Percentiles rank a stretch among this genome's conserved stretches.
These are phyloP conservation scores for Pseudomyrmex concolor DNA, from an alignment of 1,140 invertebrate species.

Conservation along the genomic window DNA sequence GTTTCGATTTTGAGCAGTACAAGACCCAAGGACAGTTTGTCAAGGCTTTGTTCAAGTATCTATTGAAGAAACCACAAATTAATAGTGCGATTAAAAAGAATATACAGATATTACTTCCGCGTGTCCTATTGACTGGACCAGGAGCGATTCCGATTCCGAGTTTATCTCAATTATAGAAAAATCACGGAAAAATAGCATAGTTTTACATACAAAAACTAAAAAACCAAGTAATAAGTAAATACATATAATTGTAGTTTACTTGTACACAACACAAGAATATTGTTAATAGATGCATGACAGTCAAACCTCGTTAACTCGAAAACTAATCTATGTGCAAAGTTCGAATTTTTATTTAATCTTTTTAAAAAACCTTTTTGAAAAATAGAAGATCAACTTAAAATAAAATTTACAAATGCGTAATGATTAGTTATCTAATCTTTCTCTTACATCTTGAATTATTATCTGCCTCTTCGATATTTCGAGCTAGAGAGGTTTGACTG, in stretches of 20 bases:
- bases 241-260: background rate
- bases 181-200: constrained; percentile 10
- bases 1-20: constrained; percentile 63
- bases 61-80: constrained; percentile 15
- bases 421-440: no score
- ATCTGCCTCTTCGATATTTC: no score
- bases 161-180: background rate
- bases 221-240: background rate
- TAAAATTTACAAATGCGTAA: no score
- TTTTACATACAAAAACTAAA: background rate
- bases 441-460: no score
- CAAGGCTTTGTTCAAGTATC: constrained; percentile 31
- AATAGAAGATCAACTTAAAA: no score
- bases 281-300: no score
- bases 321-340: no score
- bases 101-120: constrained; percentile 45
- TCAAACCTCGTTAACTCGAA: no score
- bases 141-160: constrained; percentile 33
- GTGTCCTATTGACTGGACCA: constrained; percentile 42
- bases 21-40: constrained; percentile 62
- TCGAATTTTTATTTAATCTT: no score
- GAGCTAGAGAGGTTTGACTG: no score
- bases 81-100: background rate
- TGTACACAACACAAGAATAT: no score
- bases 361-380: no score